phyloP scores from a whole-genome alignment of 2,888 invertebrate genomes.

The Brenthis hecate region DNA sequence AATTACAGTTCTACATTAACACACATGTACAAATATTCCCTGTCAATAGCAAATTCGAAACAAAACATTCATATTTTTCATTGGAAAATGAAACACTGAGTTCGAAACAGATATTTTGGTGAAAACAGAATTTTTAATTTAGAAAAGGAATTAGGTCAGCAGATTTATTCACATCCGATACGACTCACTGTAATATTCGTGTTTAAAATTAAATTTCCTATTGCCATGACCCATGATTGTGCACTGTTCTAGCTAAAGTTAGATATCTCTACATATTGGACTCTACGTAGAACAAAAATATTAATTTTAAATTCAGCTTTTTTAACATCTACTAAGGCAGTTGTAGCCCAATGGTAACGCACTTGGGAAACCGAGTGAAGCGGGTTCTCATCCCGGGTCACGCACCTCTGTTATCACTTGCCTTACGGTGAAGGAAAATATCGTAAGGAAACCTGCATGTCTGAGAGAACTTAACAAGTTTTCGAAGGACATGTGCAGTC shows the following conservation, averaged over 20 bases:
- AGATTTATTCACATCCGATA: constrained; percentile 22
- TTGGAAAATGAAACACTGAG: constrained; percentile 24
- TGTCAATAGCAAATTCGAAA: constrained; percentile 8
- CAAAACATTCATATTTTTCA: constrained; percentile 25
- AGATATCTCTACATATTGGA: constrained; percentile 1
- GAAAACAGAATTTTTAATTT: constrained; percentile 36
- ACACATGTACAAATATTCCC: background rate
- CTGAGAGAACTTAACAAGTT: no score
- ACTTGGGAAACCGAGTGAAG: no score
- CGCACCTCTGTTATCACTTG: no score
- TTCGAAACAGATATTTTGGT: constrained; percentile 28
- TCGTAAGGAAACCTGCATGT: no score
- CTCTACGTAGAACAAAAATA: no score
- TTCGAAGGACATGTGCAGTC: no score
- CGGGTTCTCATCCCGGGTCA: no score
- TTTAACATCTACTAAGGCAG: no score
- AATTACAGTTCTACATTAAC: constrained; percentile 1
- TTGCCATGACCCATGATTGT: background rate
- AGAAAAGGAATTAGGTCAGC: constrained; percentile 32
- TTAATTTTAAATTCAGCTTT: no score
- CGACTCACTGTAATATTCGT: constrained; percentile 9
- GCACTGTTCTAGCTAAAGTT: background rate
- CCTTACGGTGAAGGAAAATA: no score
- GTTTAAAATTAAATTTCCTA: constrained; percentile 8
- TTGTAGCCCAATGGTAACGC: no score